A percentile compares a stretch with the other conserved stretches of the same genome.
phyloP scores from a whole-genome alignment of 2,888 invertebrate genomes.

The Pseudococcus viburni region DNA sequence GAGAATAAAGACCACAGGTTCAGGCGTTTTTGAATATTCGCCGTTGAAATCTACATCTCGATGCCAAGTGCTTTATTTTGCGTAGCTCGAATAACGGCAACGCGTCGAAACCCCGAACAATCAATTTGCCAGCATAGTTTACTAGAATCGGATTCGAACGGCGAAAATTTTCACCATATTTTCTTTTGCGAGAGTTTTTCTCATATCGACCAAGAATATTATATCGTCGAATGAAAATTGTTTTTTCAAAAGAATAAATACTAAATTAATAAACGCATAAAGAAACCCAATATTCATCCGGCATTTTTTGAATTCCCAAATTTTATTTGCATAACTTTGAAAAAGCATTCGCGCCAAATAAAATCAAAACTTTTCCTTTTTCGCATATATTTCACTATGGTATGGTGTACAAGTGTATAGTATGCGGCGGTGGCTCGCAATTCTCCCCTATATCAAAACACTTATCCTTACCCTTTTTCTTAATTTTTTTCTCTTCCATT shows the following conservation, averaged over 20 bases:
- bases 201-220: neutral
- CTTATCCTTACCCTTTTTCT: neutral
- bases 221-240: slow-evolving; percentile 9
- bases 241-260: slow-evolving; percentile 20
- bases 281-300: slow-evolving; percentile 20
- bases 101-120: neutral
- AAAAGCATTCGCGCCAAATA: slow-evolving; percentile 1
- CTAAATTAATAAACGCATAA: slow-evolving; percentile 14
- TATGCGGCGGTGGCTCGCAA: neutral
- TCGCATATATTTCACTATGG: neutral
- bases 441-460: neutral
- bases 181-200: neutral
- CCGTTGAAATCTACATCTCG: neutral
- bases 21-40: neutral
- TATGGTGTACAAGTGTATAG: neutral
- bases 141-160: neutral
- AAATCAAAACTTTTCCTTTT: slow-evolving; percentile 20
- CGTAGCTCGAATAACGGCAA: neutral
- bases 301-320: neutral
- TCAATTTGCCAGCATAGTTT: neutral
- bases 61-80: slow-evolving; percentile 8
- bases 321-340: slow-evolving; percentile 11
- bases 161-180: neutral
- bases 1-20: neutral
- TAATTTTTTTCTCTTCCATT: neutral